phyloP scores from a whole-genome alignment of 2,113 vertebrate genomes.

The Sturnus vulgaris region DNA sequence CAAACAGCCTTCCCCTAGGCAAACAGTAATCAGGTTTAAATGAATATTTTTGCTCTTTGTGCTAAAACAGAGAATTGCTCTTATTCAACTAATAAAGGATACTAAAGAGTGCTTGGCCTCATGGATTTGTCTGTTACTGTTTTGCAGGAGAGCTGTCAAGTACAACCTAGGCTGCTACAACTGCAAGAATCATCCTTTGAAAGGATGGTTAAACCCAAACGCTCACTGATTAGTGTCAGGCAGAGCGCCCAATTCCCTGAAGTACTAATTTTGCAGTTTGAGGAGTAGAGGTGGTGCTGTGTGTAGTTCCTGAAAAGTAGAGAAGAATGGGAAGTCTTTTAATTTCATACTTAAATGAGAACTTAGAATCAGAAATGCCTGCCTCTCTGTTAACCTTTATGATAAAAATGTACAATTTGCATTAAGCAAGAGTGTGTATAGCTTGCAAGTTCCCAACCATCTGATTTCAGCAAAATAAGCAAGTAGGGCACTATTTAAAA shows the following conservation, averaged over 20 bases:
- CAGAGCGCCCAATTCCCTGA: slow-evolving; percentile 13
- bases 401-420: background rate
- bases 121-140: background rate
- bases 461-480: slow-evolving; percentile 14
- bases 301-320: background rate
- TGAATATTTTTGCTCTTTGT: background rate
- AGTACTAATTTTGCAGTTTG: slow-evolving; percentile 46
- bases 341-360: slow-evolving; percentile 44
- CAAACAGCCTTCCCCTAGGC: slow-evolving; percentile 27
- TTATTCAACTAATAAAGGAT: background rate
- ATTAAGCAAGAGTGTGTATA: background rate
- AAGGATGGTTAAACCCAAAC: slow-evolving; percentile 25
- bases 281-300: background rate
- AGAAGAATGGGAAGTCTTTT: background rate
- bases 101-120: background rate
- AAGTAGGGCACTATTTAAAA: slow-evolving; percentile 15
- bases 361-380: background rate
- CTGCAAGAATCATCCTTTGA: slow-evolving; percentile 16
- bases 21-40: slow-evolving; percentile 13
- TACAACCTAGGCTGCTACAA: background rate
- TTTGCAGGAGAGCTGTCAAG: background rate
- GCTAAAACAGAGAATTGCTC: slow-evolving; percentile 2
- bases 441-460: background rate
- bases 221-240: slow-evolving; percentile 29
- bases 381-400: background rate